Base-by-base conservation (phyloP, 1,140 invertebrate genomes). In the Theocolax elegans region DNA sequence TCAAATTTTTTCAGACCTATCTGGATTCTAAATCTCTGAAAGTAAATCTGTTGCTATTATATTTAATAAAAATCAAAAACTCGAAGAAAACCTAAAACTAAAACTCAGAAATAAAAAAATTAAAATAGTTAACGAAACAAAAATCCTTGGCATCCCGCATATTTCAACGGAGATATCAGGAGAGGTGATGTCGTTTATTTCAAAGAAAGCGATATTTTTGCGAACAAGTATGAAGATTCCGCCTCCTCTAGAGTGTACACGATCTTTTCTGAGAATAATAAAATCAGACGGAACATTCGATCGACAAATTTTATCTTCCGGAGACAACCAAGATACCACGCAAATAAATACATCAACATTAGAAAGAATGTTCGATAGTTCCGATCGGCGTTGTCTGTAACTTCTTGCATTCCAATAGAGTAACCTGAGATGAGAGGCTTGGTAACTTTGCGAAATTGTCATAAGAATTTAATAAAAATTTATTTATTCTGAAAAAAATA, bases 321-420 rank as follows among this genome's bases (percentile, higher is more conserved):
- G 10, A 2, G 17, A 2, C 0, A 63, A 19, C 59, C 44, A 63
- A 2, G 42, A 19, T 63, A 31, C 44, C 6, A 63, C 44, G 35
- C 23, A 63, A 17, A 63, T 48, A 31, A 60, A 27, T 12, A 60
- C 15, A 2, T 60, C 38, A 17, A 44, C 21, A 19, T 60, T 29
- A 10, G 2, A 3, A 23, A 10, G 12, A 8, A 58, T 7, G 13
- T 19, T 12, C 13, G 1, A 7, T 9, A 58, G 12, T 27, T 46
- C 58, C 2, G 12, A 3, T n/a, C 25, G 13, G 2, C 42, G 3
- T n/a, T 27, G 23, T 3, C 17, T 13, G 17, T 27, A 17, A 25
- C 42, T 60, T 44, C 42, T 46, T 2, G 38, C 2, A 15, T 60
- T 60, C n/a, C n/a, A n/a, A n/a, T n/a, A n/a, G n/a, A n/a, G n/a